phyloP scores from a whole-genome alignment of 2,113 vertebrate species.

The Alligator mississippiensis region DNA sequence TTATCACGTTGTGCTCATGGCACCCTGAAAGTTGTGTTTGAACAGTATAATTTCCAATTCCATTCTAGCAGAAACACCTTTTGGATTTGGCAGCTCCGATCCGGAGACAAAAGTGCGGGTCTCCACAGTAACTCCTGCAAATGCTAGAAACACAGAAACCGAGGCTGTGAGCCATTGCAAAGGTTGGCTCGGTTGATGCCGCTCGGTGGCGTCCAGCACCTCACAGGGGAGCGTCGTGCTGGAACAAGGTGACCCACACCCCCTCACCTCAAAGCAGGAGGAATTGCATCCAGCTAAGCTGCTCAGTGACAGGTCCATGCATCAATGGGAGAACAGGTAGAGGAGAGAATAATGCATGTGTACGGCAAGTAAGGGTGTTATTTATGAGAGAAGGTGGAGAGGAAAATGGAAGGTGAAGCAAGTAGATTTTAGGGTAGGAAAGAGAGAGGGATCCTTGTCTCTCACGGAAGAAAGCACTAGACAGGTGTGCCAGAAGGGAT shows the following conservation, averaged over 20 bases:
- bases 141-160: too few relatives aligned
- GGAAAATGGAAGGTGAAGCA: background rate
- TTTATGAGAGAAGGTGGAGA: background rate
- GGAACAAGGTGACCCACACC: background rate
- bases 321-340: background rate
- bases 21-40: constrained; percentile 18
- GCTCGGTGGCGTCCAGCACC: rapidly evolving
- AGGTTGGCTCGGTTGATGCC: background rate
- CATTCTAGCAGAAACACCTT: background rate
- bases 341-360: rapidly evolving
- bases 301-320: background rate
- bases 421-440: background rate
- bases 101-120: background rate
- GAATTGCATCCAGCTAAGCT: background rate
- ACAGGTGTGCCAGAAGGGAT: background rate
- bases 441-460: background rate
- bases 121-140: rapidly evolving
- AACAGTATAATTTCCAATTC: constrained; percentile 22
- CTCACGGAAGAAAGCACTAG: too few relatives aligned
- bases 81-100: background rate
- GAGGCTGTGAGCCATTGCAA: background rate
- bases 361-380: background rate
- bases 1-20: background rate
- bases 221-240: background rate
- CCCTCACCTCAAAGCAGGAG: background rate